A percentile compares a stretch with the other conserved stretches of the same genome.
Conservation (phyloP, 2,797 vertebrate species). For the Phyllotis vaccarum region DNA sequence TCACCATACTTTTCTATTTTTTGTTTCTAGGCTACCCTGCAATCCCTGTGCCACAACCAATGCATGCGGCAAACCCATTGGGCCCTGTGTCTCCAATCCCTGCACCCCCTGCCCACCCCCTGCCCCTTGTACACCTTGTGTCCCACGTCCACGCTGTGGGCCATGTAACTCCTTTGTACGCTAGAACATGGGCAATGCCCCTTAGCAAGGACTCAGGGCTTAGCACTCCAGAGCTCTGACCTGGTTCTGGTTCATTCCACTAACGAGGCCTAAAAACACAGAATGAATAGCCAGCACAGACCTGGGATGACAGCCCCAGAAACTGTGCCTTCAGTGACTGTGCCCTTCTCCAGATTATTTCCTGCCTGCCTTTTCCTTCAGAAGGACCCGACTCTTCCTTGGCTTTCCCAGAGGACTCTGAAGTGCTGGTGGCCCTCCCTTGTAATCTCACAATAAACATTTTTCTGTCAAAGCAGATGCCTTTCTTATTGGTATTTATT, state of each 20-base stretch:
- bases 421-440: not conserved
- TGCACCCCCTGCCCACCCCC: slow-evolving; percentile 48
- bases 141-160: slow-evolving; percentile 71
- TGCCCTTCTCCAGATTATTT: not conserved
- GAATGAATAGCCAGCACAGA: too few species aligned
- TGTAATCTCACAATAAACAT: slow-evolving; percentile 77
- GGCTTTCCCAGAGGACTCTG: not conserved
- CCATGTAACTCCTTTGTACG: slow-evolving; percentile 74
- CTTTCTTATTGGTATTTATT: slow-evolving; percentile 70
- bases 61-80: not conserved
- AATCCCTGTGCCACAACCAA: slow-evolving; percentile 80
- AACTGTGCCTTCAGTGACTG: not conserved
- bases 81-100: slow-evolving; percentile 67
- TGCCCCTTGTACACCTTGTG: slow-evolving; percentile 59
- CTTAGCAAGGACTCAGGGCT: not conserved
- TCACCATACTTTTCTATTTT: not conserved
- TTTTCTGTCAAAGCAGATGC: slow-evolving; percentile 60
- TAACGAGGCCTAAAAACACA: not conserved
- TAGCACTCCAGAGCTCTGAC: not conserved
- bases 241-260: not conserved
- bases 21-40: slow-evolving; percentile 75
- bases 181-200: slow-evolving; percentile 22
- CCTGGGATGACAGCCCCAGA: not conserved
- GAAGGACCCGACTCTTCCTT: not conserved
- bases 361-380: not conserved